Percentiles rank a stretch among this genome's conserved stretches.
Conservation (phyloP, 1,140 invertebrate species). For the Lamellibrachia luymesi region DNA sequence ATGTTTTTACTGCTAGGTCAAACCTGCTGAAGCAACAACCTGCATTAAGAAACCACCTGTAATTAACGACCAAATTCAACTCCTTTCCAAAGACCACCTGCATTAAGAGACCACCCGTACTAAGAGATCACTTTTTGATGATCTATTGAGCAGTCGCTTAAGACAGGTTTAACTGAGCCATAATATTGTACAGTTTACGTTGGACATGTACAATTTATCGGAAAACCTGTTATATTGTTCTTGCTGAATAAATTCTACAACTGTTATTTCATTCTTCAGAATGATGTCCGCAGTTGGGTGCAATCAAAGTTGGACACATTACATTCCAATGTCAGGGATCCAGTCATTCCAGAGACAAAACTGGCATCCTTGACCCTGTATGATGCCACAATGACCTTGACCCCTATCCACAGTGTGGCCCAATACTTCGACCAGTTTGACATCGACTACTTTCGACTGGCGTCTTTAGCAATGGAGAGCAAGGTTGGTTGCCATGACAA, state of each 20-base stretch:
- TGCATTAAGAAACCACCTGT: too few relatives aligned
- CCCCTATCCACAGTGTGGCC: slow-evolving; percentile 34
- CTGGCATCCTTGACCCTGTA: slow-evolving; percentile 33
- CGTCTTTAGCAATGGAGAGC: slow-evolving; percentile 41
- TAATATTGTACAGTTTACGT: too few relatives aligned
- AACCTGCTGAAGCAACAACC: too few relatives aligned
- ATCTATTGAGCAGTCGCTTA: too few relatives aligned
- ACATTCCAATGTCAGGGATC: slow-evolving; percentile 18
- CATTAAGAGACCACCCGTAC: too few relatives aligned
- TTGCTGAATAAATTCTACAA: neutral
- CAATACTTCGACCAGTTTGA: slow-evolving; percentile 38
- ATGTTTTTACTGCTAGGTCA: too few relatives aligned
- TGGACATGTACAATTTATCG: too few relatives aligned
- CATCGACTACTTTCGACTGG: slow-evolving; percentile 44
- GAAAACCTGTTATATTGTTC: too few relatives aligned
- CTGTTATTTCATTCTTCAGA: neutral
- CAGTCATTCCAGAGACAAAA: slow-evolving; percentile 38
- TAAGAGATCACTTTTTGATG: too few relatives aligned
- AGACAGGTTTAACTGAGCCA: too few relatives aligned
- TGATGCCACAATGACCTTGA: slow-evolving; percentile 35
- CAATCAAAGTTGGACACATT: neutral
- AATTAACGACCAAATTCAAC: too few relatives aligned
- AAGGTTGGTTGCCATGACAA: slow-evolving; percentile 34
- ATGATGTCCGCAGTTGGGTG: slow-evolving; percentile 12
- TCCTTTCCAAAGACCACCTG: too few relatives aligned